Conservation (phyloP, 2,113 vertebrate genomes). For the Sturnus vulgaris region DNA sequence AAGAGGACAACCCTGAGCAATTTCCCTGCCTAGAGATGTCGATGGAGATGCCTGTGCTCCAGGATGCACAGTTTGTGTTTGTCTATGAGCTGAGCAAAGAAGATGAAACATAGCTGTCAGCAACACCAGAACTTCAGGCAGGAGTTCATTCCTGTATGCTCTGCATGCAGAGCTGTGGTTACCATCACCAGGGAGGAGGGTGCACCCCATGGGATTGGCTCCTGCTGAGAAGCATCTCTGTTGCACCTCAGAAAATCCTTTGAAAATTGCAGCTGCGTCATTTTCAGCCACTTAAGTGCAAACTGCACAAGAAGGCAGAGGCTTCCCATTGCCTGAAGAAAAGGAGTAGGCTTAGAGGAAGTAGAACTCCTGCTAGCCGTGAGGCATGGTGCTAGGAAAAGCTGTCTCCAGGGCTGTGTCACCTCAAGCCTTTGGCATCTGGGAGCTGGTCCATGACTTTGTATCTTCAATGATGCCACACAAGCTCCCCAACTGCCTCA, state of each 20-base stretch:
- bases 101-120: not conserved
- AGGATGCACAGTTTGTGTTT: too few relatives aligned
- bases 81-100: not conserved
- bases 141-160: not conserved
- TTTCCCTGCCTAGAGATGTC: not conserved
- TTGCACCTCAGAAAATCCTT: not conserved
- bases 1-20: not conserved
- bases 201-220: not conserved
- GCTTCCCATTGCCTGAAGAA: not conserved
- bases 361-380: fast-evolving
- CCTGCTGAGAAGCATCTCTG: not conserved
- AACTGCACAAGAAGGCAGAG: not conserved
- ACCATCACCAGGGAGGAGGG: not conserved
- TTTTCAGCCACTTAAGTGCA: not conserved
- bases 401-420: not conserved
- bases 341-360: not conserved
- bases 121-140: not conserved
- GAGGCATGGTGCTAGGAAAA: not conserved
- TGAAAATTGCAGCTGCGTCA: not conserved
- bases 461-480: fast-evolving
- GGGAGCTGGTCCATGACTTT: not conserved
- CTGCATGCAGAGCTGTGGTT: not conserved
- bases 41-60: not conserved
- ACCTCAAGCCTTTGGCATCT: not conserved
- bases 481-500: not conserved